Evolutionary conservation across 2,888 invertebrate species (phyloP), one percentile per base, ranked within the genome.

Genomic region (Diaperis boleti): DNA sequence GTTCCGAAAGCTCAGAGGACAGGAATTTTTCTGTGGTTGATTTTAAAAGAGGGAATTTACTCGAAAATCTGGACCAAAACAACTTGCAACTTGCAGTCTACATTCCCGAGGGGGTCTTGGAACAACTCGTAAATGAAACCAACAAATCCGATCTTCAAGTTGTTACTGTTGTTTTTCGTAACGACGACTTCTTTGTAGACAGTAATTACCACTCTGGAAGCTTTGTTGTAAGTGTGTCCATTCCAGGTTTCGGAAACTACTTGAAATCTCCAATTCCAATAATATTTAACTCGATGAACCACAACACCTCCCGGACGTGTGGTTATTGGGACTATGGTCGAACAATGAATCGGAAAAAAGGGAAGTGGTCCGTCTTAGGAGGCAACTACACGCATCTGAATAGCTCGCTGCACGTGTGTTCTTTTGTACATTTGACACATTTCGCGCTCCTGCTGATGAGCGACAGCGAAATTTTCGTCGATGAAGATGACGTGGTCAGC

Each of bases 351-450:
- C 69, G 70, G 41, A 71, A 71, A 50, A 80, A 79, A 59, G 86
- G 83, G 41, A 79, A 76, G 17, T 89, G 89, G 89, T 85, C 84
- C 1, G 81, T 79, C 0, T 80, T 83, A 49, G 89, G 88, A 0
- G 84, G 87, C 59, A 81, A 78, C 14, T 76, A 79, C 74, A 73
- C 79, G 69, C 66, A 74, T 52, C 72, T 75, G 57, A 39, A 74
- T 65, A 67, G 79, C 71, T 72, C 72, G 69, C 67, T 86, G 20
- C 85, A 85, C 68, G 78, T 81, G 13, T 87, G 87, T 69, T 76
- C 83, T 5, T 87, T 85, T 74, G 77, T 81, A 18, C 87, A 87
- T 71, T 81, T 87, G 44, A 87, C 87, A 0, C 86, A 87, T 73
- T 86, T 87, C 72, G 87, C 87, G 0, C 82, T 87, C 65, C 78